A percentile compares a stretch with the other conserved stretches of the same genome.
Conservation (phyloP, 2,888 invertebrate species). For the Galerucella nymphaeae region DNA sequence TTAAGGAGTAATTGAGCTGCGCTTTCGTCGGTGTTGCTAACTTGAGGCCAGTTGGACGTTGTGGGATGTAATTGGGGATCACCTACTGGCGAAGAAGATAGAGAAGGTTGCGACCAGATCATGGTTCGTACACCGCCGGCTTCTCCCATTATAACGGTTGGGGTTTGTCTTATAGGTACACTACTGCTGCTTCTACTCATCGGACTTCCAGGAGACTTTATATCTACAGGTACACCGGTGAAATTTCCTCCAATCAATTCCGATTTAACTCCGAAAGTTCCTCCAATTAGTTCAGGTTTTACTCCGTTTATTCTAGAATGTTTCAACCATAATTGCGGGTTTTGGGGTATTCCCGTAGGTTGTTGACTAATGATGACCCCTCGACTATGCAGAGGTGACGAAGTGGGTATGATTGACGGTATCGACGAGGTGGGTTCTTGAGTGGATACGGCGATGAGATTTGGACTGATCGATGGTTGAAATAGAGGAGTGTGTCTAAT, state of each 20-base stretch:
- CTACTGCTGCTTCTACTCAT: slow-evolving; percentile 42
- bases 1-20: slow-evolving; percentile 79
- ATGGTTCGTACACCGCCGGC: slow-evolving; percentile 85
- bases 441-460: slow-evolving; percentile 44
- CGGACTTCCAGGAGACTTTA: slow-evolving; percentile 57
- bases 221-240: slow-evolving; percentile 56
- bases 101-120: slow-evolving; percentile 74
- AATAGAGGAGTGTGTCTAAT: slow-evolving; percentile 60
- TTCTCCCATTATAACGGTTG: slow-evolving; percentile 93
- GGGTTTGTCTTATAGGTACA: slow-evolving; percentile 73
- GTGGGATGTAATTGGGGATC: slow-evolving; percentile 59
- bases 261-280: slow-evolving; percentile 60
- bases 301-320: slow-evolving; percentile 76
- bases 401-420: slow-evolving; percentile 33
- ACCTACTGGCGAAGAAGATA: slow-evolving; percentile 57
- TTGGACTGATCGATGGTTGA: slow-evolving; percentile 55
- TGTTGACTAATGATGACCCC: slow-evolving; percentile 62
- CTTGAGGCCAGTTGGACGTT: slow-evolving; percentile 55
- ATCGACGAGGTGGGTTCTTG: slow-evolving; percentile 50
- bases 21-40: slow-evolving; percentile 67
- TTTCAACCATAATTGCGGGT: slow-evolving; percentile 63
- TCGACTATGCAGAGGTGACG: slow-evolving; percentile 40
- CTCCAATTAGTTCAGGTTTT: slow-evolving; percentile 85
- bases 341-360: slow-evolving; percentile 51
- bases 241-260: slow-evolving; percentile 38